Conservation (phyloP, 2,113 vertebrate genomes). For the Dromiciops gliroides region DNA sequence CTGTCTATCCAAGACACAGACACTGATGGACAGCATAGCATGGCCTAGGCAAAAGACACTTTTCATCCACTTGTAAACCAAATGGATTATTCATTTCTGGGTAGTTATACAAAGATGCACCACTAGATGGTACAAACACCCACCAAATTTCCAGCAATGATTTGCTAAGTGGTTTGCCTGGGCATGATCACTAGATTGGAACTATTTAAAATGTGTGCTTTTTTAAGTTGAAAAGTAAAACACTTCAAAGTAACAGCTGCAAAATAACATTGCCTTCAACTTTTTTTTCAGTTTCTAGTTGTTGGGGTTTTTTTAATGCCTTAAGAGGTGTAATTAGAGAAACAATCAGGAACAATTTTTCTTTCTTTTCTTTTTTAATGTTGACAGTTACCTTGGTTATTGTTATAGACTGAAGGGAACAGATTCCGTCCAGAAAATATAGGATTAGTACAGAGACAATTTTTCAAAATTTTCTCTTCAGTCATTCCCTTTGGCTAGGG, state of each 20-base stretch:
- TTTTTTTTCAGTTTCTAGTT: constrained; percentile 46
- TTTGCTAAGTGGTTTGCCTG: neutral
- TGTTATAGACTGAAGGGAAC: neutral
- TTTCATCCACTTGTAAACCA: neutral
- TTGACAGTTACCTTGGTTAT: neutral
- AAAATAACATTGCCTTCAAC: neutral
- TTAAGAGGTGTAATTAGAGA: constrained; percentile 24
- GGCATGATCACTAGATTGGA: neutral
- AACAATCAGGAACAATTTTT: neutral
- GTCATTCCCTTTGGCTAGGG: neutral
- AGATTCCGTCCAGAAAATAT: neutral
- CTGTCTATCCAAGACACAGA: neutral
- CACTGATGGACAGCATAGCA: neutral
- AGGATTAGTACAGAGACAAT: neutral
- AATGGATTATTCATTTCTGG: neutral
- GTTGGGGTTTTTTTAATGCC: constrained; percentile 16
- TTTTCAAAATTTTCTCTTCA: constrained; percentile 31
- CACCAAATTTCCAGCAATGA: constrained; percentile 56
- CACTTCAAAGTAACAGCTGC: constrained; percentile 3
- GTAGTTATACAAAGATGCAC: constrained; percentile 46
- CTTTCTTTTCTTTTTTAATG: neutral
- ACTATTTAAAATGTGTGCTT: constrained; percentile 19
- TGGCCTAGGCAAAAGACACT: neutral
- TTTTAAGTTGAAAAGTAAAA: constrained; percentile 46
- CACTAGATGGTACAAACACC: constrained; percentile 72